Base-by-base conservation (phyloP, 2,888 invertebrate species). In the Drosophila nigricruria region DNA sequence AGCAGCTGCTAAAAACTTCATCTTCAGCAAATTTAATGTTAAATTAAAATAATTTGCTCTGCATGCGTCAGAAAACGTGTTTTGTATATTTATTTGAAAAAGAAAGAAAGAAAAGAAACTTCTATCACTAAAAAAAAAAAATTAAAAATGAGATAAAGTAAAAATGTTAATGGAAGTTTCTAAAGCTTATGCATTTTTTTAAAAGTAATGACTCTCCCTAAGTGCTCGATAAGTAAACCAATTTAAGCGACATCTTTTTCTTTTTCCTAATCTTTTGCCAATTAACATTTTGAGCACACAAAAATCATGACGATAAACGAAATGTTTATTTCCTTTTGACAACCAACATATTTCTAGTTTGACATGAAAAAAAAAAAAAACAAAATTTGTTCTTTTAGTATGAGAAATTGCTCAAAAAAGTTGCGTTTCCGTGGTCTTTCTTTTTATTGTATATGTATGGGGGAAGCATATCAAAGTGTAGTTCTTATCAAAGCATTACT, bases 31-130 rank as follows among this genome's bases (percentile, higher is more conserved):
- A 43, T 70, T 57, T 64, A 57, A n/a, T 20, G 30, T 49, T 20
- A 36, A 60, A 62, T 23, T 62, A 49, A 57, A 70, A 70, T 50
- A 10, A 34, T 45, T 68, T 63, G 68, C 38, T 56, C 57, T 30
- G n/a, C 27, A 58, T 67, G 62, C 59, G 54, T 61, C 54, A 40
- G 12, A n/a, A 40, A 18, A 65, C 56, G 50, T 52, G 50, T 23
- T 30, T 25, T 66, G 60, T 72, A 50, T 42, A 18, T 27, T 50
- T 56, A 42, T 40, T 38, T 18, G 8, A 52, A 25, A 25, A 25
- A 36, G 53, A 56, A 42, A 42, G 40, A 12, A 43, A 43, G 34
- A 34, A 6, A 30, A 36, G 6, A 16, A 36, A 36, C 1, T 59
- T 56, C 50, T 30, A 23, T 34, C 16, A 34, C 43, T 10, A 18